Evolutionary conservation across 1,140 invertebrate genomes (phyloP), one percentile per base, ranked within the genome.

Genomic region (Ylistrum balloti): DNA sequence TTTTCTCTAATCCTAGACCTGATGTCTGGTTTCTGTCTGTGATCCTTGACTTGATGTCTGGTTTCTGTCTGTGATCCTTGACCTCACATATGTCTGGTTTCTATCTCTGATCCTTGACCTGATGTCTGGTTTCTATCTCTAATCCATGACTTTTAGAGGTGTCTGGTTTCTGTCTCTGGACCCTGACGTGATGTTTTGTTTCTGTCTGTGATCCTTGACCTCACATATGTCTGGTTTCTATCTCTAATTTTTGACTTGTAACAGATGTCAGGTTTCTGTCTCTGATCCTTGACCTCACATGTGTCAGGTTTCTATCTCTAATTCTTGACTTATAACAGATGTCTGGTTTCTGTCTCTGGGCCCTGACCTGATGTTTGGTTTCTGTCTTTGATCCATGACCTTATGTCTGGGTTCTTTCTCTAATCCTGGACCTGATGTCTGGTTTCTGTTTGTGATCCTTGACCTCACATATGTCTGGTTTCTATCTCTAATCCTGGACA

Each of bases 141-240:
- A 7, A 38, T 38, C 35, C 35, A n/a, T n/a, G n/a, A n/a, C 45
- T 20, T 74, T 28, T 17, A 74, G 5, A 38, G 35, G 35, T 74
- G 56, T n/a, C 56, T 74, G 13, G 56, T 74, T 74, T 74, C 56
- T 74, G 13, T 38, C 5, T 38, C 35, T 38, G 56, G 28, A 28
- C 56, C 56, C 28, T 28, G 1, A 74, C 56, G 22, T 74, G 56
- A 74, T 74, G 56, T n/a, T n/a, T 74, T 22, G 56, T 45, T 45
- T 45, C 41, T 45, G 13, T 38, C 5, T 38, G 5, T 38, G 41
- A 45, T 74, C n/a, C 56, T 74, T 28, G 1, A 74, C 56, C 56
- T 74, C 22, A n/a, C n/a, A n/a, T n/a, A 74, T 74, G 56, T n/a
- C 56, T 74, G 56, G 56, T 74, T 74, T 74, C 56, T 28, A 38